Evolutionary conservation across 2,113 vertebrate genomes (phyloP).

Genomic region (Hippocampus barbouri): DNA sequence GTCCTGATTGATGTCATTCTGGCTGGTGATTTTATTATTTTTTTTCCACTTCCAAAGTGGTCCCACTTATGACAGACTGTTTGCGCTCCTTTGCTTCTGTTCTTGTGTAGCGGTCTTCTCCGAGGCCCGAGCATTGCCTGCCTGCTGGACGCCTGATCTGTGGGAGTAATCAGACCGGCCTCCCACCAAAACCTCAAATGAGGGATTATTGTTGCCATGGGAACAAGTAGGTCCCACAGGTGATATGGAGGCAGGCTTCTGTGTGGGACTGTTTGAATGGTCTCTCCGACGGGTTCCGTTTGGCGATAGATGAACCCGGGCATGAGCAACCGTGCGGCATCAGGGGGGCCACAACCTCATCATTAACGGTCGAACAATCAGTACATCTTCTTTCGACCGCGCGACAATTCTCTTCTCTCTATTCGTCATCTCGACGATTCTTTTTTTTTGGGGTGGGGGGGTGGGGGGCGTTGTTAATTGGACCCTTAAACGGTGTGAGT

Average conservation of each 20-base stretch:
- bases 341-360: no score
- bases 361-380: no score
- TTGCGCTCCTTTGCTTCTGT: not conserved
- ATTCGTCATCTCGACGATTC: no score
- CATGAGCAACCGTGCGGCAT: not conserved
- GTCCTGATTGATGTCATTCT: not conserved
- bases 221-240: conserved; percentile 68
- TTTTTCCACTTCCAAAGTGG: not conserved
- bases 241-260: conserved; percentile 22
- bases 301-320: not conserved
- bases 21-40: not conserved
- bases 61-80: not conserved
- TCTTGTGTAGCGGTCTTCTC: conserved; percentile 25
- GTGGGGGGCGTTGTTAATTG: not conserved
- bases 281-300: not conserved
- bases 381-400: no score
- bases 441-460: no score
- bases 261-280: not conserved
- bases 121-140: conserved; percentile 5
- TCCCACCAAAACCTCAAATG: conserved; percentile 8
- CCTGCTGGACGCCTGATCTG: conserved; percentile 44
- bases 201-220: conserved; percentile 63
- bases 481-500: conserved; percentile 30
- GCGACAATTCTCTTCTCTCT: no score
- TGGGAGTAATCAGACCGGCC: conserved; percentile 24